phyloP scores from a whole-genome alignment of 1,140 invertebrate genomes.

The Scylla paramamosain region DNA sequence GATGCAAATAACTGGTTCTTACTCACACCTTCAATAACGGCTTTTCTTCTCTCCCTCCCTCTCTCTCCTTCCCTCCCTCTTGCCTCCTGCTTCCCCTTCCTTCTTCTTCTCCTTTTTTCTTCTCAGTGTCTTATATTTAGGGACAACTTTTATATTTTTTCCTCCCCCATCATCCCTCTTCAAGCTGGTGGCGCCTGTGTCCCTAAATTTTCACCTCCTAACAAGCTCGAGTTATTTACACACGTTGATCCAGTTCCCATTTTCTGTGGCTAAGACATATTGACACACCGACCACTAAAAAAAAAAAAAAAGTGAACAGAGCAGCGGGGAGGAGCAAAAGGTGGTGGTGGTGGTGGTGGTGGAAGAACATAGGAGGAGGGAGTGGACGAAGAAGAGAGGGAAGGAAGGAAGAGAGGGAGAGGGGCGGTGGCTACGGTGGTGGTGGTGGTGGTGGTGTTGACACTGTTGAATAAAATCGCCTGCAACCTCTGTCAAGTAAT shows the following conservation, averaged over 20 bases:
- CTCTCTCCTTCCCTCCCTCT: too few species aligned
- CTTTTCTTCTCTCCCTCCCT: neutral
- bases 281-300: neutral
- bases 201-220: neutral
- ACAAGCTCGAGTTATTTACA: constrained; percentile 2
- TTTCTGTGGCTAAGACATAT: constrained; percentile 22
- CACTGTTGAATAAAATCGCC: neutral
- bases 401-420: neutral
- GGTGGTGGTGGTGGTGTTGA: neutral
- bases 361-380: neutral
- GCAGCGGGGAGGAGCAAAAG: too few species aligned
- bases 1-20: neutral
- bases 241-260: constrained; percentile 11
- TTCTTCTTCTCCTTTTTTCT: neutral
- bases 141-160: neutral
- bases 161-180: neutral
- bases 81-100: neutral
- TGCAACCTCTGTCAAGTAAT: neutral
- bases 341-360: too few species aligned
- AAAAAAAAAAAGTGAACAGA: neutral
- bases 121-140: neutral
- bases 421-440: neutral
- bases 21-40: neutral
- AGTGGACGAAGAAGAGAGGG: neutral
- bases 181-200: neutral